phyloP scores from a whole-genome alignment of 2,113 vertebrate genomes.

The Macrotus californicus region DNA sequence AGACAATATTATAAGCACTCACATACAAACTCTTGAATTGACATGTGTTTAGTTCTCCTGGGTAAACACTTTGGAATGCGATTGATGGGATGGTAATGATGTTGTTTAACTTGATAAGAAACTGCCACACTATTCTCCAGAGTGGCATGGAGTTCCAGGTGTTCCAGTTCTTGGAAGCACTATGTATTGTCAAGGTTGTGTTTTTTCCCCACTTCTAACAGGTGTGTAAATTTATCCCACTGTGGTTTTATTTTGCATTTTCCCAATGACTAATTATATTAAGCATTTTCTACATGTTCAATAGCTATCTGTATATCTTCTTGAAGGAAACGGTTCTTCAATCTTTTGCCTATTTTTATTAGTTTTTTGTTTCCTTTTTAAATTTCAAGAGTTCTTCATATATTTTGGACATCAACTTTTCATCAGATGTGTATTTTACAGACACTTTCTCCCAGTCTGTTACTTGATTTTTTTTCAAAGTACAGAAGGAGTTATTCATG shows the following conservation, averaged over 20 bases:
- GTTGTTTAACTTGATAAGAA: not conserved
- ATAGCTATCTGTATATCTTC: not conserved
- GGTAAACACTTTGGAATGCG: not conserved
- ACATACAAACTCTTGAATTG: not conserved
- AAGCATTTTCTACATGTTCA: not conserved
- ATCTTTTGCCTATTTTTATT: not conserved
- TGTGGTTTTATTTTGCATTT: not conserved
- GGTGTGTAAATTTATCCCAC: not conserved
- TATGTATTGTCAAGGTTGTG: not conserved
- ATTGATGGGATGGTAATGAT: not conserved
- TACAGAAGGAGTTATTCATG: not conserved
- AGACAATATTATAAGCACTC: not conserved
- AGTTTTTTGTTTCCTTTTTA: not conserved
- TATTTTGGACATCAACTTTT: not conserved
- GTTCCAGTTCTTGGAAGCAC: not conserved
- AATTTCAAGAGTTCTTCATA: not conserved
- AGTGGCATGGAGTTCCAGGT: not conserved
- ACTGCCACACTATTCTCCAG: not conserved
- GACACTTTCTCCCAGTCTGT: not conserved
- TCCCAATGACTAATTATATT: not conserved
- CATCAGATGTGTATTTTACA: not conserved
- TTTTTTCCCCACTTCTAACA: not conserved
- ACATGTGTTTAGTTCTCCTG: not conserved
- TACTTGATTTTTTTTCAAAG: not conserved
- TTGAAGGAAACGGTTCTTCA: not conserved